Evolutionary conservation across 2,113 vertebrate species (phyloP).

Genomic region (Nibea albiflora): DNA sequence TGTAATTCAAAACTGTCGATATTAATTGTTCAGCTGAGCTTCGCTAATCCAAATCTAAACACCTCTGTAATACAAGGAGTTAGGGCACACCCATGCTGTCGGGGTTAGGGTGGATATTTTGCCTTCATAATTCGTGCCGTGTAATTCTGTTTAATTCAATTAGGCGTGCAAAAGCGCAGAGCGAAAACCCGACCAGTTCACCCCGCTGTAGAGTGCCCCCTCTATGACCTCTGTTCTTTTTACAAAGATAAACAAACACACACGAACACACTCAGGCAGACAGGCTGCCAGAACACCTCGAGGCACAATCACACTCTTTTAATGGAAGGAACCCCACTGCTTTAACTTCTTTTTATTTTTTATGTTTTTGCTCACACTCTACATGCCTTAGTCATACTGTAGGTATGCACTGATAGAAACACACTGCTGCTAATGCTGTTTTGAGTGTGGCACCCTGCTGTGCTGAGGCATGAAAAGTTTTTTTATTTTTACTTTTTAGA

Average conservation of each 20-base stretch:
- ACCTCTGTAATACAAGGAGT: not conserved
- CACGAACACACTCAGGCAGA: not conserved
- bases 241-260: constrained; percentile 6
- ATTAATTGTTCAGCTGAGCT: not conserved
- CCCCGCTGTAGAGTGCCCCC: not conserved
- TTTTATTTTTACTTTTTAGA: not conserved
- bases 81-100: not conserved
- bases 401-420: not conserved
- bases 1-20: not conserved
- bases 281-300: not conserved
- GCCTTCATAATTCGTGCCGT: not conserved
- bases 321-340: constrained; percentile 8
- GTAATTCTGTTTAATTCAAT: not conserved
- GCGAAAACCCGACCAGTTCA: not conserved
- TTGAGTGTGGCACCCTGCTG: constrained; percentile 2
- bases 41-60: constrained; percentile 2
- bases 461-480: constrained; percentile 10
- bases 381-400: constrained; percentile 4
- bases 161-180: not conserved
- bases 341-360: not conserved
- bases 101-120: not conserved
- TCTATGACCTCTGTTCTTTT: constrained; percentile 34
- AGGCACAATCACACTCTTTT: constrained; percentile 33
- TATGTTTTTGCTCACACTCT: not conserved
- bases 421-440: not conserved